Conservation (phyloP, 2,888 invertebrate genomes). For the Leptura quadrifasciata region DNA sequence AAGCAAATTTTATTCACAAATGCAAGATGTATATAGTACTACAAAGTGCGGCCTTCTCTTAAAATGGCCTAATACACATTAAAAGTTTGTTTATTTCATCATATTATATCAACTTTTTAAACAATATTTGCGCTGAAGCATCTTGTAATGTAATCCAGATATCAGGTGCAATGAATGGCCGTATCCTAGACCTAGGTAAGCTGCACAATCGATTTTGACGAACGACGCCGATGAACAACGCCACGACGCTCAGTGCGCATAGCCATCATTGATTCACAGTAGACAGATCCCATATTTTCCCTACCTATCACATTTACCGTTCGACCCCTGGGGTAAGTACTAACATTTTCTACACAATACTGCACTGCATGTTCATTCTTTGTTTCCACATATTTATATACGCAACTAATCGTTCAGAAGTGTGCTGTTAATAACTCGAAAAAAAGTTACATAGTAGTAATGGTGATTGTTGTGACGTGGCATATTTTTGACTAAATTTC, state of each 20-base stretch:
- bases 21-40: too few relatives aligned
- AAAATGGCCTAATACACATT: too few relatives aligned
- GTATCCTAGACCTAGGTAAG: slow-evolving; percentile 36
- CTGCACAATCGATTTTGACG: slow-evolving; percentile 32
- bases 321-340: slow-evolving; percentile 61
- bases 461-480: neutral
- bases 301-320: slow-evolving; percentile 49
- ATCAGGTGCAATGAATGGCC: slow-evolving; percentile 8
- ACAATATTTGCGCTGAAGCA: neutral
- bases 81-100: too few relatives aligned
- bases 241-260: slow-evolving; percentile 58
- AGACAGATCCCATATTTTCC: slow-evolving; percentile 52
- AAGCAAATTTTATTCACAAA: too few relatives aligned
- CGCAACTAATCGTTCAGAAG: neutral
- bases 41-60: too few relatives aligned
- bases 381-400: neutral
- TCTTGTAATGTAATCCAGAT: slow-evolving; percentile 2
- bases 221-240: slow-evolving; percentile 39
- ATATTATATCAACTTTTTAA: neutral
- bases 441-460: neutral
- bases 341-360: slow-evolving; percentile 43
- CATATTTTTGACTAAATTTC: neutral
- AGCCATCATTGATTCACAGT: slow-evolving; percentile 60
- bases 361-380: neutral
- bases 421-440: neutral